These are phyloP conservation scores for Platygyra sinensis DNA, from an alignment of 64 coral and sea anemone species.

Conservation along the genomic window DNA sequence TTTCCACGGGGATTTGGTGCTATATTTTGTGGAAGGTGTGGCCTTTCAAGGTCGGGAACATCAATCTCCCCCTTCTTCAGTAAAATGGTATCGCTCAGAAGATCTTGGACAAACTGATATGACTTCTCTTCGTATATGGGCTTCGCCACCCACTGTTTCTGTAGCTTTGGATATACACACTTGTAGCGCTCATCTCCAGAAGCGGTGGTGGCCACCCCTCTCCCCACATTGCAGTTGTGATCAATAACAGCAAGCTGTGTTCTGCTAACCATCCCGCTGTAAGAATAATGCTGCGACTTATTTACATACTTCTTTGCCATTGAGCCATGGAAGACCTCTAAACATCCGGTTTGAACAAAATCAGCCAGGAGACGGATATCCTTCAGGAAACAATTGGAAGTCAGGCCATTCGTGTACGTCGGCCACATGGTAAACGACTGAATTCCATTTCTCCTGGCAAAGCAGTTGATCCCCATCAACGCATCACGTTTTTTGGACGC, in stretches of 20 bases:
- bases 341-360: no score
- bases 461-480: not conserved
- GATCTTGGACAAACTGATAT: constrained; percentile 24
- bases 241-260: constrained; percentile 45
- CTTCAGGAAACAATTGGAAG: constrained; percentile 9
- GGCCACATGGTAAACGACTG: constrained; percentile 30
- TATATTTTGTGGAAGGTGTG: constrained; percentile 17
- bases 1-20: constrained; percentile 16
- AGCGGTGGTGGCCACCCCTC: not conserved
- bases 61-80: not conserved
- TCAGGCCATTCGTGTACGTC: not conserved
- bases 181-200: constrained; percentile 40
- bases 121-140: constrained; percentile 11
- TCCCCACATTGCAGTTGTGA: constrained; percentile 2
- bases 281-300: constrained; percentile 54
- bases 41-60: constrained; percentile 17
- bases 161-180: constrained; percentile 12
- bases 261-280: constrained; percentile 43
- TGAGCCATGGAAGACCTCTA: constrained; percentile 36
- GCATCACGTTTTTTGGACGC: no score
- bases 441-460: constrained; percentile 26
- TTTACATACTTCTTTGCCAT: constrained; percentile 12
- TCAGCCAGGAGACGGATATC: no score
- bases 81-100: not conserved
- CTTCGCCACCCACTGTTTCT: constrained; percentile 43